A percentile compares a stretch with the other conserved stretches of the same genome.
phyloP scores from a whole-genome alignment of 2,113 vertebrate genomes.

The Tylochromis polylepis region DNA sequence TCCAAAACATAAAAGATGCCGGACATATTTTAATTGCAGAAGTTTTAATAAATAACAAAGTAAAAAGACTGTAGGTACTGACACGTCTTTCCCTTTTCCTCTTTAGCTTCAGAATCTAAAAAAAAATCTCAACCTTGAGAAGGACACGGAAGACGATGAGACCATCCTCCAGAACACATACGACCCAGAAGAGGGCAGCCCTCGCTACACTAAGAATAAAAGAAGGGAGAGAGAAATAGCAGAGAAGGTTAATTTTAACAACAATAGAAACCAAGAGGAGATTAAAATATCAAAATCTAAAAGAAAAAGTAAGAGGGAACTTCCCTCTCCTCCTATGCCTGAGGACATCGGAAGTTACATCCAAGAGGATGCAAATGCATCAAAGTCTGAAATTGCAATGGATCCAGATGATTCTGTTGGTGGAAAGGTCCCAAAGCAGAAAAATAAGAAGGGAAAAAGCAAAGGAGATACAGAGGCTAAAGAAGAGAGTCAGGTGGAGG shows the following conservation, averaged over 20 bases:
- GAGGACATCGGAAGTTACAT: slow-evolving; percentile 38
- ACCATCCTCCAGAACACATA: slow-evolving; percentile 74
- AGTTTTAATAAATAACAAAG: background rate
- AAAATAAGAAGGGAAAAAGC: slow-evolving; percentile 68
- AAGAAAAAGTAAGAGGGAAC: slow-evolving; percentile 71
- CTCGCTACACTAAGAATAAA: slow-evolving; percentile 78
- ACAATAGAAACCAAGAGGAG: slow-evolving; percentile 53
- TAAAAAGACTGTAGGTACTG: background rate
- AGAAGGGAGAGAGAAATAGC: slow-evolving; percentile 63
- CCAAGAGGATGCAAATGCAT: slow-evolving; percentile 23
- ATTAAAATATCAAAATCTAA: slow-evolving; percentile 48
- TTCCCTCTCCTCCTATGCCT: slow-evolving; percentile 57
- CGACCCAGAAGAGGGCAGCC: slow-evolving; percentile 74
- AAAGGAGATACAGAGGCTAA: slow-evolving; percentile 42
- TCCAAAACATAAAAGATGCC: background rate
- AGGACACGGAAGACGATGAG: slow-evolving; percentile 75
- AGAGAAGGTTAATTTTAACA: slow-evolving; percentile 75
- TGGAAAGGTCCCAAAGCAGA: slow-evolving; percentile 48
- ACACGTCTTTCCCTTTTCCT: background rate
- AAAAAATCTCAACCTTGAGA: slow-evolving; percentile 75
- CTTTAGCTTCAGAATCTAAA: slow-evolving; percentile 80
- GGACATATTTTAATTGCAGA: background rate
- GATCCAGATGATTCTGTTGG: slow-evolving; percentile 42
- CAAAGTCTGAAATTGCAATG: slow-evolving; percentile 41
- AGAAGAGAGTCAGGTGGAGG: slow-evolving; percentile 39